phyloP scores from a whole-genome alignment of 30 jellyfish, hydroid and myxozoan species.

The Clytia hemisphaerica region DNA sequence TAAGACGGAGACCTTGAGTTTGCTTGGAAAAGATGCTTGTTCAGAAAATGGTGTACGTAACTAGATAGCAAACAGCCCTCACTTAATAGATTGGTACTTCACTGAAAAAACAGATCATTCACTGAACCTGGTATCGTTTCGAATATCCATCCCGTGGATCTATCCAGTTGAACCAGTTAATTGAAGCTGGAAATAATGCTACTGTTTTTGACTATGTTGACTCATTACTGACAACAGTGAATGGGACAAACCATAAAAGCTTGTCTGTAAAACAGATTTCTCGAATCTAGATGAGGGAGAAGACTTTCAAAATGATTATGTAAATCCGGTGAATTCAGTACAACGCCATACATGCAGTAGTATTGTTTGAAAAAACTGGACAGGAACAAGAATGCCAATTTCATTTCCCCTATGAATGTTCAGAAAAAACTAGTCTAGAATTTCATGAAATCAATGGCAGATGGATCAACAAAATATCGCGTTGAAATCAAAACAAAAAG shows the following conservation, averaged over 20 bases:
- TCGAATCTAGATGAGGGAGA: not conserved
- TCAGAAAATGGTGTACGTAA: constrained; percentile 1
- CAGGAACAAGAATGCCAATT: constrained; percentile 29
- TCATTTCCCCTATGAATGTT: constrained; percentile 20
- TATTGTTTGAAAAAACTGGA: constrained; percentile 33
- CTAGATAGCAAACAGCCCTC: not conserved
- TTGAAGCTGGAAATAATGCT: constrained; percentile 20
- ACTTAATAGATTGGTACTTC: not conserved
- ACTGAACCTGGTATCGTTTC: constrained; percentile 29
- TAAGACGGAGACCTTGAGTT: constrained; percentile 12
- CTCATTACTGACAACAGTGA: constrained; percentile 10
- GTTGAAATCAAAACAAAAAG: constrained; percentile 23
- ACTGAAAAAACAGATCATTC: constrained; percentile 23
- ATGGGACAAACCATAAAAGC: constrained; percentile 24
- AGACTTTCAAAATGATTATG: constrained; percentile 5
- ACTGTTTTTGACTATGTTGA: constrained; percentile 15
- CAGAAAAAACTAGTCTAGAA: constrained; percentile 21
- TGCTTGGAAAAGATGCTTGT: constrained; percentile 33
- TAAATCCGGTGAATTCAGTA: constrained; percentile 8
- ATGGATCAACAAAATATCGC: constrained; percentile 27
- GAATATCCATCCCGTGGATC: constrained; percentile 34
- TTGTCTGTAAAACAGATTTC: constrained; percentile 28
- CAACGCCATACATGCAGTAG: constrained; percentile 28
- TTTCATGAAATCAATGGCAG: constrained; percentile 16
- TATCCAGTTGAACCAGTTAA: constrained; percentile 7